Base-by-base conservation (phyloP, 2,113 vertebrate genomes). In the Hippocampus comes region DNA sequence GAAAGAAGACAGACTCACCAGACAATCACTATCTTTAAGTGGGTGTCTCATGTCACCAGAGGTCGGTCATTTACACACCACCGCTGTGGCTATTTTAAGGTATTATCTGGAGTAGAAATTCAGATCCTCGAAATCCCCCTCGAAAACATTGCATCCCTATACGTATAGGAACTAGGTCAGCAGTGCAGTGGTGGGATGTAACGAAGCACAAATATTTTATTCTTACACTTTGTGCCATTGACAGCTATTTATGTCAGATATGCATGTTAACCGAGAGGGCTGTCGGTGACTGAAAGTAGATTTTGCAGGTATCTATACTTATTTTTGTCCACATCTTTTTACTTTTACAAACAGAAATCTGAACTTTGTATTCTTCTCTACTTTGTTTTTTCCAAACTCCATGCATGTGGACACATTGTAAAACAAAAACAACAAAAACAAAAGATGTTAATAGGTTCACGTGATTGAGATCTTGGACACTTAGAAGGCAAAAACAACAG, bases 1-100 rank as follows among this genome's bases (percentile, higher is more conserved):
- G 59, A 80, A 84, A 73, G 77, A 85, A 84, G 86, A 86, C 77
- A 34, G 74, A 77, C 86, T 77, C 82, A 82, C 76, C 43, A 86
- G 57, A 27, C 71, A 75, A 76, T 86, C 78, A 51, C 73, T 80
- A 42, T 49, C 49, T 78, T 76, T 60, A 46, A 76, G 68, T 14
- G 43, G 63, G 70, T 66, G 77, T 82, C 85, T 83, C 66, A 46
- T 85, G 77, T 85, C 82, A 81, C 27, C 21, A 76, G 70, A 76
- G 57, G 73, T 66, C 83, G 68, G 78, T 81, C 68, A 77, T 84
- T 59, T 48, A 51, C 57, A 64, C 63, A 42, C 65, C 78, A 67
- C 69, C 55, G 57, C 72, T 73, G 77, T 78, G 68, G 72, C 80
- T 76, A 74, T 78, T 74, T 73, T 46, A 48, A 41, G 63, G 43